Base-by-base conservation (phyloP, 2,888 invertebrate genomes). In the Conops quadrifasciatus region DNA sequence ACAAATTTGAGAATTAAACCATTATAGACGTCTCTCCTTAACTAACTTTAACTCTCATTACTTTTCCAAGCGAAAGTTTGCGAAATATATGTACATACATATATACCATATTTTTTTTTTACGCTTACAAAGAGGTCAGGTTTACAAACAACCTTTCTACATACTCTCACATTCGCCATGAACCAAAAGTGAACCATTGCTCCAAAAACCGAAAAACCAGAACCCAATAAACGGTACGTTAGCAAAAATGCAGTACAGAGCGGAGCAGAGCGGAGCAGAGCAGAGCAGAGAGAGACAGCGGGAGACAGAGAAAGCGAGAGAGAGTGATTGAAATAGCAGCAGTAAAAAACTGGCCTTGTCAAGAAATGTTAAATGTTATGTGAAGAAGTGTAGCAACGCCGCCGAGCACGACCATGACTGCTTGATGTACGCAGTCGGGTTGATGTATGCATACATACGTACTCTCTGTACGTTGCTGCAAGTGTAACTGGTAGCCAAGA, bases 141-240 rank as follows among this genome's bases (percentile, higher is more conserved):
- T 21, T 21, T 16, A 3, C 9, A 3, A 21, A 11, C 53, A 53
- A n/a, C 21, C 9, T n/a, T 53, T 53, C 53, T 11, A 11, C 60
- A n/a, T n/a, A n/a, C n/a, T n/a, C n/a, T n/a, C n/a, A n/a, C n/a
- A 45, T 45, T 59, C 65, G 66, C 64, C 70, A 59, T 66, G 70
- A 73, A 67, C 71, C 62, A 67, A 67, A 67, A 71, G 71, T 71
- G 67, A 71, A 67, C 53, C 53, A 56, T 43, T 36, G 53, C 47
- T 36, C 53, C 21, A 16, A 45, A 63, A 63, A 53, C 19, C 28
- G 51, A 63, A 21, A 63, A 45, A 63, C 49, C 53, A 53, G 21
- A 47, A 49, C 28, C 16, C 21, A 15, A 64, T 9, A 45, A 19
- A 13, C 21, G n/a, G 4, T 9, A 45, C 13, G 19, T 60, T 7